phyloP scores from a whole-genome alignment of 2,888 invertebrate species.

The Periphyllus acericola region DNA sequence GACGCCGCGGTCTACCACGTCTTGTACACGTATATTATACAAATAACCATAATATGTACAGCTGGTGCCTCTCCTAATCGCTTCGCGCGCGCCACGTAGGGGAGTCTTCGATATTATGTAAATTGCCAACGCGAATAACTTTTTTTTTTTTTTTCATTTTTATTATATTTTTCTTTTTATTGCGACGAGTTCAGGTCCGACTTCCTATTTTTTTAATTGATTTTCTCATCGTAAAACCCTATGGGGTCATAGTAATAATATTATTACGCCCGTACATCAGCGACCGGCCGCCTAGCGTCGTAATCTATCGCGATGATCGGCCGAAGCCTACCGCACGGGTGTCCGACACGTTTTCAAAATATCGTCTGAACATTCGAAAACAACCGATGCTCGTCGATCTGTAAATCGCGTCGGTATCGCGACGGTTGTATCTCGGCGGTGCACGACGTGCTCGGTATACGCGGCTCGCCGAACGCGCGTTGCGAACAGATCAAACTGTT shows the following conservation, averaged over 20 bases:
- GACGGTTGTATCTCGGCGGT: neutral
- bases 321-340: neutral
- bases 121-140: constrained; percentile 21
- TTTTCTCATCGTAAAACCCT: constrained; percentile 37
- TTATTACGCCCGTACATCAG: neutral
- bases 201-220: constrained; percentile 34
- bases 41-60: too few relatives aligned
- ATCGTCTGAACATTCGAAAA: neutral
- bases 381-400: neutral
- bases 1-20: too few relatives aligned
- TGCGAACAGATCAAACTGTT: neutral
- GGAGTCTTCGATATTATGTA: constrained; percentile 19
- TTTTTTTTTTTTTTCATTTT: neutral
- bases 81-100: too few relatives aligned
- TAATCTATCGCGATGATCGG: neutral
- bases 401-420: neutral
- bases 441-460: too few relatives aligned
- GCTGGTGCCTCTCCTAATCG: too few relatives aligned
- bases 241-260: constrained; percentile 1
- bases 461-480: too few relatives aligned
- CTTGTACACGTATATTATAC: too few relatives aligned
- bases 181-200: neutral
- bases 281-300: neutral
- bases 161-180: constrained; percentile 10
- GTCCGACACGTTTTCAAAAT: neutral